These are phyloP conservation scores for Cancer borealis DNA, from an alignment of 2,888 invertebrate species.

Conservation along the genomic window DNA sequence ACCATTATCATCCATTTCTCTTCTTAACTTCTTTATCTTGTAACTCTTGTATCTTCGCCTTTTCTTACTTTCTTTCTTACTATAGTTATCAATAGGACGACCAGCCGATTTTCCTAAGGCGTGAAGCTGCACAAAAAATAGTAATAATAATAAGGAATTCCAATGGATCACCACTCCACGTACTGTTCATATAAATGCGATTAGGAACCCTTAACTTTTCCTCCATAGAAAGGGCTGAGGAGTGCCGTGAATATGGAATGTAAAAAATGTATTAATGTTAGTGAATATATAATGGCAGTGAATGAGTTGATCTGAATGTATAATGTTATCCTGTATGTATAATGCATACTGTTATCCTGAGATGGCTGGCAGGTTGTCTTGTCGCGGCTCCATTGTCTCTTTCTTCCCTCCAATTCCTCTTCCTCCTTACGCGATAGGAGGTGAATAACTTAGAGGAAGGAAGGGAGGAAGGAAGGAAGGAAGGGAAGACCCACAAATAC, in stretches of 20 bases:
- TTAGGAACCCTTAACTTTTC: not conserved
- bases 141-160: no score
- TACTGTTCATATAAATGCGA: not conserved
- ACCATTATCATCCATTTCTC: no score
- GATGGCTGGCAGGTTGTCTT: not conserved
- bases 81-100: no score
- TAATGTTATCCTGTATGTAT: not conserved
- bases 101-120: no score
- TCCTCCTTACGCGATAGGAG: not conserved
- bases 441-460: not conserved
- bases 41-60: no score
- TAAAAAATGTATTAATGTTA: not conserved
- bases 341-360: not conserved
- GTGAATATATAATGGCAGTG: not conserved
- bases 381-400: not conserved
- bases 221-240: not conserved
- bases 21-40: no score
- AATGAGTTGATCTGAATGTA: not conserved
- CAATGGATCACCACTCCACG: not conserved
- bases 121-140: no score
- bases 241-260: not conserved
- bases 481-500: not conserved
- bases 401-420: not conserved
- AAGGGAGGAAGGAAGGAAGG: not conserved
- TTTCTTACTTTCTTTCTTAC: no score